These are phyloP conservation scores for Gymnorhina tibicen DNA, from an alignment of 2,113 vertebrate genomes.

Conservation along the genomic window DNA sequence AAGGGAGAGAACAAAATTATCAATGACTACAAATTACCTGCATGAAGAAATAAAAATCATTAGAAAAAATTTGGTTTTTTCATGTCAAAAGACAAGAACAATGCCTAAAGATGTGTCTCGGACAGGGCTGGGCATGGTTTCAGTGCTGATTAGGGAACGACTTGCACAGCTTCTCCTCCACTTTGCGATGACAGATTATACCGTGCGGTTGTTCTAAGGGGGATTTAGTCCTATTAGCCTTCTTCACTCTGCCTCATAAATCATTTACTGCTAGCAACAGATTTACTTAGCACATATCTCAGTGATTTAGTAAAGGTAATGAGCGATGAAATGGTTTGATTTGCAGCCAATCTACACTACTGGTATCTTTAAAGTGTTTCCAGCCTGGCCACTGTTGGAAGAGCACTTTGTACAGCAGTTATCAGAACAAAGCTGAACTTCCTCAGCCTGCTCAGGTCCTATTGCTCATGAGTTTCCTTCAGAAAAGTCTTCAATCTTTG, in stretches of 20 bases:
- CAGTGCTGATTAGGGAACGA: not conserved
- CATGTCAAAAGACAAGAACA: not conserved
- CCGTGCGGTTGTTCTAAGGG: not conserved
- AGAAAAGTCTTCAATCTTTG: not conserved
- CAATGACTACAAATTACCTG: not conserved
- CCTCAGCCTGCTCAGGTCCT: not conserved
- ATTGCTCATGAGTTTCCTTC: not conserved
- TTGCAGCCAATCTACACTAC: not conserved
- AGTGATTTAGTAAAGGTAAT: conserved; percentile 24
- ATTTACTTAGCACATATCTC: conserved; percentile 16
- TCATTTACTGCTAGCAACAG: not conserved
- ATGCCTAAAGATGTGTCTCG: not conserved
- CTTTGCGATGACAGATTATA: not conserved
- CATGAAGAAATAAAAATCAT: not conserved
- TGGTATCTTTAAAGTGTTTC: not conserved
- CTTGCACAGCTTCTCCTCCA: not conserved
- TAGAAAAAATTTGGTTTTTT: not conserved
- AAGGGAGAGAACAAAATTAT: not conserved
- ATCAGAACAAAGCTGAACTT: not conserved
- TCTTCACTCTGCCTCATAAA: not conserved
- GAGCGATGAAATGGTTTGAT: not conserved
- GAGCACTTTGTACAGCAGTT: not conserved
- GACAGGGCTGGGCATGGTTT: not conserved
- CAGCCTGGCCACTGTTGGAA: not conserved
- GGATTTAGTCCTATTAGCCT: not conserved